A percentile compares a stretch with the other conserved stretches of the same genome.
These are phyloP conservation scores for Drosophila sechellia DNA, from an alignment of 1,140 invertebrate genomes.

Conservation along the genomic window DNA sequence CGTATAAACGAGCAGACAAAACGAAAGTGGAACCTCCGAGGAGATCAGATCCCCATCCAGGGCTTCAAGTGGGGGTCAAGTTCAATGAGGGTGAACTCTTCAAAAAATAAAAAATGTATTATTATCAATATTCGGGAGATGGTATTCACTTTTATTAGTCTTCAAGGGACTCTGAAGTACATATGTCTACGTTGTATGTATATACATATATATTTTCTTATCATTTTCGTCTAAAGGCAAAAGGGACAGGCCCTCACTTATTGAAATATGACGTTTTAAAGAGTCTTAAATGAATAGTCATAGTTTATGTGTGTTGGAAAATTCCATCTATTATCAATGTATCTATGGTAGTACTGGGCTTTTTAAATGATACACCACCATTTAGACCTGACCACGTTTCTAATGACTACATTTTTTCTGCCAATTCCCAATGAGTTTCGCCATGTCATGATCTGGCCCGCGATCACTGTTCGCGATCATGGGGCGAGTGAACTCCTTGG, in stretches of 20 bases:
- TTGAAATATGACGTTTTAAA: too few relatives aligned
- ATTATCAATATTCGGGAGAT: constrained; percentile 31
- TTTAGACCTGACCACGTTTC: background rate
- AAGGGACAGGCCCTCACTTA: background rate
- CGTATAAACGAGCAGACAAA: constrained; percentile 57
- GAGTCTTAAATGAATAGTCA: too few relatives aligned
- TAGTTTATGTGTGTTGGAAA: too few relatives aligned
- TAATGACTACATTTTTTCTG: constrained; percentile 18
- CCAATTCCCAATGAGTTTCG: constrained; percentile 47
- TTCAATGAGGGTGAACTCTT: constrained; percentile 37
- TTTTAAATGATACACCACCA: background rate
- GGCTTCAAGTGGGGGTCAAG: constrained; percentile 42
- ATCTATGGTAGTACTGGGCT: background rate
- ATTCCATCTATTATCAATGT: too few relatives aligned
- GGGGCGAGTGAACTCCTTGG: constrained; percentile 69
- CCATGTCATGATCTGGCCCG: constrained; percentile 55
- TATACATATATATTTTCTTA: background rate
- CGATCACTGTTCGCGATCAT: constrained; percentile 22
- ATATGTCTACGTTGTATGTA: background rate
- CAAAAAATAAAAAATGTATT: constrained; percentile 34
- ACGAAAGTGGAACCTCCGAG: constrained; percentile 55
- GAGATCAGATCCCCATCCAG: constrained; percentile 1
- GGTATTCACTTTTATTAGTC: background rate
- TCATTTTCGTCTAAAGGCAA: background rate
- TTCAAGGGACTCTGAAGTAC: constrained; percentile 12